These are phyloP conservation scores for Crocallis elinguaria DNA, from an alignment of 2,888 invertebrate species.

Conservation along the genomic window DNA sequence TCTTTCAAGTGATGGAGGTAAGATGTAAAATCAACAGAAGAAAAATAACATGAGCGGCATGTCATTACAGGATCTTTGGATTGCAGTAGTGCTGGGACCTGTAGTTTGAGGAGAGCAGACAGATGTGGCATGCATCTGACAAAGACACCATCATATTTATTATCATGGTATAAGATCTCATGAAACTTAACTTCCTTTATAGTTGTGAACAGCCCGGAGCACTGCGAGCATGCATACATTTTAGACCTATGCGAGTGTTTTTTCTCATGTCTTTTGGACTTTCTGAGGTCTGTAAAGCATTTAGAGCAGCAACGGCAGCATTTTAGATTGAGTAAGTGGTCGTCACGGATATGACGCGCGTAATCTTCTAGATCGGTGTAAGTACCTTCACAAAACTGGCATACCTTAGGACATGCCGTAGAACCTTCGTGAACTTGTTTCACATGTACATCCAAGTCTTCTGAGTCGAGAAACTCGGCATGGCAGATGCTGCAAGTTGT, in stretches of 20 bases:
- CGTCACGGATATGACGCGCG: slow-evolving; percentile 57
- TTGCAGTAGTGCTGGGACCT: slow-evolving; percentile 33
- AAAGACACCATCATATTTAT: slow-evolving; percentile 50
- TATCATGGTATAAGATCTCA: slow-evolving; percentile 44
- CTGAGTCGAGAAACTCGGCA: slow-evolving; percentile 68
- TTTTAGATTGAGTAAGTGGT: slow-evolving; percentile 50
- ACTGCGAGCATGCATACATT: slow-evolving; percentile 58
- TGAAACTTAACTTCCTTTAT: slow-evolving; percentile 45
- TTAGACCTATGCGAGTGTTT: slow-evolving; percentile 47
- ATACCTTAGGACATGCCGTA: slow-evolving; percentile 27
- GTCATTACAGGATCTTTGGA: background rate
- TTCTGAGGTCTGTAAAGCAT: slow-evolving; percentile 44
- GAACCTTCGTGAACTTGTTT: slow-evolving; percentile 54
- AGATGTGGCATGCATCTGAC: slow-evolving; percentile 50
- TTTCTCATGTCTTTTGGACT: slow-evolving; percentile 47
- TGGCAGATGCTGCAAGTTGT: slow-evolving; percentile 57
- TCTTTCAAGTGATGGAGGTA: slow-evolving; percentile 57
- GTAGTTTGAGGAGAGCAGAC: slow-evolving; percentile 58
- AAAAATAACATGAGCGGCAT: slow-evolving; percentile 51
- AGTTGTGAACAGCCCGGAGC: slow-evolving; percentile 43
- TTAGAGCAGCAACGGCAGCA: slow-evolving; percentile 59
- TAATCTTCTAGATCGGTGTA: slow-evolving; percentile 51
- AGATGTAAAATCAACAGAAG: slow-evolving; percentile 21
- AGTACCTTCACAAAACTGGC: slow-evolving; percentile 54
- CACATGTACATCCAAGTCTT: slow-evolving; percentile 61